Evolutionary conservation across 2,797 vertebrate genomes (phyloP), one percentile per base, ranked within the genome.

Genomic region (Malacoctenus gilli): DNA sequence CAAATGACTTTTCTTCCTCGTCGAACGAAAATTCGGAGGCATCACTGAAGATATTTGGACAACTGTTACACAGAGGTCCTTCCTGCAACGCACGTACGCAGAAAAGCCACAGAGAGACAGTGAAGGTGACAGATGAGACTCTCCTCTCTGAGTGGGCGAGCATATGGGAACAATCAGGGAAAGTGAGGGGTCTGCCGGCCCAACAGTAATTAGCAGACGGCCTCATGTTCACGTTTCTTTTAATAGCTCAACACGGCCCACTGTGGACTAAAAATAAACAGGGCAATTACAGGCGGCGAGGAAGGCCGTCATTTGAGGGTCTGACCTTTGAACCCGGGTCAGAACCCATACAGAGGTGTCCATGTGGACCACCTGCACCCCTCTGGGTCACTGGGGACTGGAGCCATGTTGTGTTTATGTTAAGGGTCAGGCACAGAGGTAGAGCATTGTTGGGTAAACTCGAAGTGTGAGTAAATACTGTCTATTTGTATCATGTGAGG

Each of bases 231-330:
- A 81, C 78, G 85, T 93, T 94, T 92, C 93, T 93, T 93, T 93
- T 95, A 95, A 95, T 92, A 95, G 93, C 90, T 79, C 83, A 80
- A 83, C 93, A 91, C 90, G 81, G 92, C 83, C 68, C 79, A 79
- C 87, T 85, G 88, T 90, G 89, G 92, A 94, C 93, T 92, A 93
- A 92, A 94, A 93, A 93, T 93, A 94, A 94, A 92, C 85, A 91
- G 61, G 77, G 76, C 87, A 92, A 91, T 92, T 92, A 87, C 84
- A 82, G 85, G 81, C 68, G 48, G 86, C 72, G 63, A 89, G 85
- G 87, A 88, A 87, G 87, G 78, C 79, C 80, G 61, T 89, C 89
- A 92, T 93, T 92, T 90, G 63, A 85, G 77, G 87, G 59, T 77
- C 70, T 75, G 80, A 91, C 85, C 91, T 91, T 68, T 91, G 87